phyloP scores from a whole-genome alignment of 2,888 invertebrate species.

The Lasioglossum zephyrum region DNA sequence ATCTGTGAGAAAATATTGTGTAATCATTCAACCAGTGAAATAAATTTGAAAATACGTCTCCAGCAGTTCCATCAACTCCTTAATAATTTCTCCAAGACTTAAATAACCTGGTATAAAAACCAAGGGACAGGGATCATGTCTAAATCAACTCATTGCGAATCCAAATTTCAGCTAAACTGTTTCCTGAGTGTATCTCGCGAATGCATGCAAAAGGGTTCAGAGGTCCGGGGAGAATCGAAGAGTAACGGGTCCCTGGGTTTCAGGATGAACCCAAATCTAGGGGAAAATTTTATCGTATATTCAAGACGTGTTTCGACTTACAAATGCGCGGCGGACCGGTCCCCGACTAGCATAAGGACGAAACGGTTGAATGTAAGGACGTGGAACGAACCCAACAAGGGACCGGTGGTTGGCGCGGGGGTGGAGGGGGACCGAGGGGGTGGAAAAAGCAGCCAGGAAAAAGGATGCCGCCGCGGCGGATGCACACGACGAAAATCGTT shows the following conservation, averaged over 20 bases:
- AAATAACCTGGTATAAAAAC: background rate
- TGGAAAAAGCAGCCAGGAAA: constrained; percentile 37
- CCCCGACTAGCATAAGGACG: constrained; percentile 39
- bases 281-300: constrained; percentile 83
- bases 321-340: constrained; percentile 62
- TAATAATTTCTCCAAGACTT: background rate
- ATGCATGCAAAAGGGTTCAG: background rate
- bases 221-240: background rate
- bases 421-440: background rate
- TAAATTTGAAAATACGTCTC: background rate
- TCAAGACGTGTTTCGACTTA: constrained; percentile 81
- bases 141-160: background rate
- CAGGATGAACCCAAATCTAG: constrained; percentile 73
- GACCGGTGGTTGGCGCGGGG: background rate
- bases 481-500: constrained; percentile 67
- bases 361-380: constrained; percentile 43
- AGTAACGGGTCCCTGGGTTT: constrained; percentile 12
- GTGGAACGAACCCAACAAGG: constrained; percentile 17
- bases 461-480: constrained; percentile 48
- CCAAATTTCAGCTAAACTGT: background rate
- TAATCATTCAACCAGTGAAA: too few species aligned
- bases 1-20: too few species aligned
- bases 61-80: background rate
- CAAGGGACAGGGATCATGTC: background rate
- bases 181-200: background rate